These are phyloP conservation scores for Tiaroga cobitis DNA, from an alignment of 2,797 vertebrate species.

Conservation along the genomic window DNA sequence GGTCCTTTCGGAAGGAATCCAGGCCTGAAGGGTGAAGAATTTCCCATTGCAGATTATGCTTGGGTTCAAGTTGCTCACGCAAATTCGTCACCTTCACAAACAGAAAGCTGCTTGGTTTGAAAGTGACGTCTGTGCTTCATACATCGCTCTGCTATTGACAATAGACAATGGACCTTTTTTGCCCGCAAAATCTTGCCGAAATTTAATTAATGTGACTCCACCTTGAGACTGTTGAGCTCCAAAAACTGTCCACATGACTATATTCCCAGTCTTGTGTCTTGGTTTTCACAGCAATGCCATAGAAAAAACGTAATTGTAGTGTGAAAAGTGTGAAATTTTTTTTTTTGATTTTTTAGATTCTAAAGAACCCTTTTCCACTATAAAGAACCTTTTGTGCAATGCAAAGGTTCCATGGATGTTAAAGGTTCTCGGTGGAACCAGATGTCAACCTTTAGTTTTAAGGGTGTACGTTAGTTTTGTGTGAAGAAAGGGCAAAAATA, in stretches of 20 bases:
- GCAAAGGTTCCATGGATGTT: background rate
- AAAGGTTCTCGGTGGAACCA: background rate
- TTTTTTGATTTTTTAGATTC: no score
- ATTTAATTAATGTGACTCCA: background rate
- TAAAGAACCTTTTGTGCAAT: background rate
- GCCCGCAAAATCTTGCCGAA: background rate
- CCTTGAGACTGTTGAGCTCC: background rate
- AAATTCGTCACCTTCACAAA: background rate
- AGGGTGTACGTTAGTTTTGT: background rate
- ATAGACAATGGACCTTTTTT: background rate
- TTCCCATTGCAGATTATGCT: background rate
- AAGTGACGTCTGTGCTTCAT: background rate
- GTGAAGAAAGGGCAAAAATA: background rate
- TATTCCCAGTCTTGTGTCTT: background rate
- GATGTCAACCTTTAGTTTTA: background rate
- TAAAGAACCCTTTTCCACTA: background rate
- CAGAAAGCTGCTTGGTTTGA: background rate
- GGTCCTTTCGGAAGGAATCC: background rate
- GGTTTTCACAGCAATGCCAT: no score
- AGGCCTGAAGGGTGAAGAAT: background rate
- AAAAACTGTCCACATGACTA: background rate
- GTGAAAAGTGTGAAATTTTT: no score
- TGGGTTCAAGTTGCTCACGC: background rate
- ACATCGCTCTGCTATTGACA: background rate
- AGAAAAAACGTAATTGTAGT: no score